Evolutionary conservation across 2,797 vertebrate species (phyloP).

Genomic region (Caiman crocodilus): DNA sequence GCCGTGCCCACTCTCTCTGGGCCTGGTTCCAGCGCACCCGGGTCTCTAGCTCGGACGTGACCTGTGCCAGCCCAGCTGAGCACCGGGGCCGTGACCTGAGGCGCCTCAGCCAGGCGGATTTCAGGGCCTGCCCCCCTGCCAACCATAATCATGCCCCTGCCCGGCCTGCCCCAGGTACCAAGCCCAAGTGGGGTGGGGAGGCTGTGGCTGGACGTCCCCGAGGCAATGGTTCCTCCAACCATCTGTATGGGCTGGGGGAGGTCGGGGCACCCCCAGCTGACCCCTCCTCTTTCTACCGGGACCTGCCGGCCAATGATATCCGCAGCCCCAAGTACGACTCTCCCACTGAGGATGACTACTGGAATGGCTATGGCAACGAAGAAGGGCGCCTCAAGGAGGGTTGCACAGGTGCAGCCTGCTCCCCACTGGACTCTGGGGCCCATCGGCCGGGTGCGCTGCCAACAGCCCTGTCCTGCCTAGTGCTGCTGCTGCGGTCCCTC

Average conservation of each 20-base stretch:
- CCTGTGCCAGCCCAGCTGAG: slow-evolving; percentile 87
- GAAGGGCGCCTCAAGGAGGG: slow-evolving; percentile 78
- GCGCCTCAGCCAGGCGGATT: slow-evolving; percentile 89
- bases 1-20: slow-evolving; percentile 94
- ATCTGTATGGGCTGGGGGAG: slow-evolving; percentile 87
- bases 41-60: slow-evolving; percentile 92
- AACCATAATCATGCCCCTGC: slow-evolving; percentile 83
- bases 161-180: slow-evolving; percentile 87
- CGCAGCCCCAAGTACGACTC: slow-evolving; percentile 67
- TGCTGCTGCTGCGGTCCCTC: slow-evolving; percentile 52
- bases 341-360: slow-evolving; percentile 88
- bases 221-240: slow-evolving; percentile 81
- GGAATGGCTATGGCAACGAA: slow-evolving; percentile 90
- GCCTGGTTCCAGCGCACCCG: slow-evolving; percentile 93
- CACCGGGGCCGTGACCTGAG: slow-evolving; percentile 91
- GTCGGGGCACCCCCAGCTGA: slow-evolving; percentile 89
- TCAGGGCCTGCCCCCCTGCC: slow-evolving; percentile 86
- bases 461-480: slow-evolving; percentile 50
- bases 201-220: neutral
- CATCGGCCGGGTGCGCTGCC: slow-evolving; percentile 20
- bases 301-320: slow-evolving; percentile 77
- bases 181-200: slow-evolving; percentile 78
- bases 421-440: slow-evolving; percentile 64
- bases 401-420: slow-evolving; percentile 67
- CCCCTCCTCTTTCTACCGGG: slow-evolving; percentile 83